phyloP scores from a whole-genome alignment of 2,888 invertebrate species.

The Villa cingulata region DNA sequence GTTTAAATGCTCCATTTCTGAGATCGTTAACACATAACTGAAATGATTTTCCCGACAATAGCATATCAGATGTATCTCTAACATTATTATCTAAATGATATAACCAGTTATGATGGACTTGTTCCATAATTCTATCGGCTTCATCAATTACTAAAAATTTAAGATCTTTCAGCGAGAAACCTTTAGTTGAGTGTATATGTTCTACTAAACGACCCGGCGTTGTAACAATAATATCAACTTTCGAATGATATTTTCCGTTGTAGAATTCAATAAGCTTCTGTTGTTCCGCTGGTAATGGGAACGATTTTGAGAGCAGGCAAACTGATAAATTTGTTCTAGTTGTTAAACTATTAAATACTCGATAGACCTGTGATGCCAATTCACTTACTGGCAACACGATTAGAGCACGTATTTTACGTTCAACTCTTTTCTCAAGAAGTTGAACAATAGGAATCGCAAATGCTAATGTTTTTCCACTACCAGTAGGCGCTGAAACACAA shows the following conservation, averaged over 20 bases:
- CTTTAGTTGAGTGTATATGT: constrained; percentile 72
- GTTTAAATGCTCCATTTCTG: constrained; percentile 17
- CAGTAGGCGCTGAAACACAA: constrained; percentile 94
- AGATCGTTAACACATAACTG: constrained; percentile 29
- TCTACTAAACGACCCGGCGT: constrained; percentile 90
- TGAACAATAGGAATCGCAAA: constrained; percentile 87
- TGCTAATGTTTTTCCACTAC: constrained; percentile 92
- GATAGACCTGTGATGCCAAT: constrained; percentile 75
- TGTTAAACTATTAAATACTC: constrained; percentile 62
- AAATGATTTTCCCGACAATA: constrained; percentile 37
- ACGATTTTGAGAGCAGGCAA: constrained; percentile 53
- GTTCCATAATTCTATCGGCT: constrained; percentile 89
- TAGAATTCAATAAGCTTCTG: constrained; percentile 43
- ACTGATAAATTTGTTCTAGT: constrained; percentile 54
- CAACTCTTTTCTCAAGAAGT: constrained; percentile 45
- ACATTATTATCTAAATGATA: constrained; percentile 63
- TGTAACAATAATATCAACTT: constrained; percentile 74
- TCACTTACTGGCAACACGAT: constrained; percentile 90
- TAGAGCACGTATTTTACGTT: constrained; percentile 61
- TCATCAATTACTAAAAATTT: constrained; percentile 87
- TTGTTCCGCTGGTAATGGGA: constrained; percentile 54
- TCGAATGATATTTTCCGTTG: constrained; percentile 30
- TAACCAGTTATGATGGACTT: constrained; percentile 84
- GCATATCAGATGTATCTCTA: constrained; percentile 37
- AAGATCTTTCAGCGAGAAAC: constrained; percentile 56